phyloP scores from a whole-genome alignment of 2,113 vertebrate genomes.

The Perognathus longimembris region DNA sequence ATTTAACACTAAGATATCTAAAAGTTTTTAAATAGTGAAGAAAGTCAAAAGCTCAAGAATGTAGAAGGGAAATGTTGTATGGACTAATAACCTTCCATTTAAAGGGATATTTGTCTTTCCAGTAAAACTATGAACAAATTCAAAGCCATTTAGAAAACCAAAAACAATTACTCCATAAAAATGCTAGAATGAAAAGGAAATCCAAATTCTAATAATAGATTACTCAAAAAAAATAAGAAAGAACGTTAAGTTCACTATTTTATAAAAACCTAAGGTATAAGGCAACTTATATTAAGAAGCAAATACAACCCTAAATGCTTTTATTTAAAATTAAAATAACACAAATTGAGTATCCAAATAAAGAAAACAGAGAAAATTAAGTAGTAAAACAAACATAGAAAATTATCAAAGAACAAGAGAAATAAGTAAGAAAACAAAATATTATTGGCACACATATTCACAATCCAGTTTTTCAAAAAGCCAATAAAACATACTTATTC shows the following conservation, averaged over 20 bases:
- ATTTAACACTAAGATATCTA: background rate
- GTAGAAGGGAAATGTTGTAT: background rate
- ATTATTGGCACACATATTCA: background rate
- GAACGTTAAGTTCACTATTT: background rate
- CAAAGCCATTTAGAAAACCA: background rate
- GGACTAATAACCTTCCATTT: background rate
- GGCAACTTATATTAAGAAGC: background rate
- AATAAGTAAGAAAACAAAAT: slow-evolving; percentile 40
- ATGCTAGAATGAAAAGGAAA: background rate
- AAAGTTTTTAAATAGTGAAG: background rate
- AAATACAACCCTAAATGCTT: slow-evolving; percentile 12
- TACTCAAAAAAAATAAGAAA: slow-evolving; percentile 29
- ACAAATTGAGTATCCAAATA: background rate
- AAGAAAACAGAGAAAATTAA: background rate
- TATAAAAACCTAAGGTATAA: background rate
- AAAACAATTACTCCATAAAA: background rate
- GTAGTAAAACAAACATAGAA: background rate
- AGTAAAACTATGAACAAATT: background rate
- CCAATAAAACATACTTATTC: background rate
- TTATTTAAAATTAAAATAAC: slow-evolving; percentile 10
- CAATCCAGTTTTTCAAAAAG: slow-evolving; percentile 12
- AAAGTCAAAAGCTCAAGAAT: slow-evolving; percentile 37
- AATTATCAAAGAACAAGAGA: background rate
- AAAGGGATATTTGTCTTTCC: background rate
- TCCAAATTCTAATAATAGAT: background rate